These are phyloP conservation scores for Trachops cirrhosus DNA, from an alignment of 2,797 vertebrate genomes.

Conservation along the genomic window DNA sequence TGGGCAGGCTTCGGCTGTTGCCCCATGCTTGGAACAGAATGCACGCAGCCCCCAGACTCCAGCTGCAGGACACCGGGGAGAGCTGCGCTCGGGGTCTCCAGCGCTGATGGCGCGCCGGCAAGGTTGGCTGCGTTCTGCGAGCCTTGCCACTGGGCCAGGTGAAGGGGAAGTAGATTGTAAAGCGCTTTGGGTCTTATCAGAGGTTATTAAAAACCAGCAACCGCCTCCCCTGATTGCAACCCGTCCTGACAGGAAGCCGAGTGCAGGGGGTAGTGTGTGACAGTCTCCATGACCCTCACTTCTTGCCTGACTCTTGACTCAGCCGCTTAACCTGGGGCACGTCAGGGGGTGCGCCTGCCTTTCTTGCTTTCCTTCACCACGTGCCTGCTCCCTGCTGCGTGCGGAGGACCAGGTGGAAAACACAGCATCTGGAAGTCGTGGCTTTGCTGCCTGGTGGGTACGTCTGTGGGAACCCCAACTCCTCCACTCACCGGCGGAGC, in stretches of 20 bases:
- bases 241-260: not conserved
- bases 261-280: not conserved
- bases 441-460: not conserved
- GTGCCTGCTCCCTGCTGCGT: fast-evolving
- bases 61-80: too few species aligned
- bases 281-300: not conserved
- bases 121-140: not conserved
- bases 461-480: not conserved
- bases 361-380: not conserved
- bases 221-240: not conserved
- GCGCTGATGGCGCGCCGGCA: fast-evolving
- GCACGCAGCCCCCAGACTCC: not conserved
- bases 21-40: fast-evolving
- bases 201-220: not conserved
- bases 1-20: not conserved
- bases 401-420: not conserved
- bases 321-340: not conserved
- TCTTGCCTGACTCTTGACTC: not conserved
- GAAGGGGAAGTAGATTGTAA: constrained; percentile 28
- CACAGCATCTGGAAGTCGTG: fast-evolving
- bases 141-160: not conserved
- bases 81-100: not conserved
- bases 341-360: not conserved
- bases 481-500: not conserved
- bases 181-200: not conserved